phyloP scores from a whole-genome alignment of 2,888 invertebrate species.

The Drosophila emarginata region DNA sequence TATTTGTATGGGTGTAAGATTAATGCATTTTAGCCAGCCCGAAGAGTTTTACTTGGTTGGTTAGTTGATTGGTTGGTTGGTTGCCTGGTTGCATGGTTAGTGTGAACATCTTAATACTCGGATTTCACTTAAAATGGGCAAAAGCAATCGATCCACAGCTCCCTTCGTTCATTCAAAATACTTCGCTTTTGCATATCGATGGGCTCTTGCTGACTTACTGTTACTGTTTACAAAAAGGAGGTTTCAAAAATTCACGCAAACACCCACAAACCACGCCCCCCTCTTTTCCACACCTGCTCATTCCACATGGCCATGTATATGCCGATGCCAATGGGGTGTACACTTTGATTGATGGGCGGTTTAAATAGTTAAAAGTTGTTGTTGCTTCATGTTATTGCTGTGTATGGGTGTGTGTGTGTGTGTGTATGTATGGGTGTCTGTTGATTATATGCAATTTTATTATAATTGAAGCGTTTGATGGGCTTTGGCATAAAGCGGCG shows the following conservation, averaged over 20 bases:
- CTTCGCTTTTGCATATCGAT: conserved; percentile 56
- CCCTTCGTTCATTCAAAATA: background rate
- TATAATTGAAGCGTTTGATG: conserved; percentile 35
- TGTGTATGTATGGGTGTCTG: background rate
- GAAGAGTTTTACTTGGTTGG: conserved; percentile 19
- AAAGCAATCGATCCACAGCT: background rate
- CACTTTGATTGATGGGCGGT: conserved; percentile 58
- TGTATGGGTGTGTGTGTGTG: background rate
- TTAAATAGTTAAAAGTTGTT: conserved; percentile 47
- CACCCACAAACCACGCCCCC: background rate
- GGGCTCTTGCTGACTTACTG: conserved; percentile 48
- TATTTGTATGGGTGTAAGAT: conserved; percentile 43
- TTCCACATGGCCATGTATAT: background rate
- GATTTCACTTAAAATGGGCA: conserved; percentile 68
- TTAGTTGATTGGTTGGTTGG: conserved; percentile 11
- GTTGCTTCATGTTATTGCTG: background rate
- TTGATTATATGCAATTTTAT: conserved; percentile 16
- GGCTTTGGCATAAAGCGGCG: background rate
- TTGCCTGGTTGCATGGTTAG: conserved; percentile 7
- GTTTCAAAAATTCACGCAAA: conserved; percentile 6
- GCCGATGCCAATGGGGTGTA: conserved; percentile 1
- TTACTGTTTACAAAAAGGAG: conserved; percentile 52
- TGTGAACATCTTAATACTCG: conserved; percentile 67
- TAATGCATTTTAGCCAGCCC: conserved; percentile 63
- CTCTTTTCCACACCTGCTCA: too few species aligned